Evolutionary conservation across 1,140 invertebrate species (phyloP), one percentile per base, ranked within the genome.

Genomic region (Steinernema feltiae): DNA sequence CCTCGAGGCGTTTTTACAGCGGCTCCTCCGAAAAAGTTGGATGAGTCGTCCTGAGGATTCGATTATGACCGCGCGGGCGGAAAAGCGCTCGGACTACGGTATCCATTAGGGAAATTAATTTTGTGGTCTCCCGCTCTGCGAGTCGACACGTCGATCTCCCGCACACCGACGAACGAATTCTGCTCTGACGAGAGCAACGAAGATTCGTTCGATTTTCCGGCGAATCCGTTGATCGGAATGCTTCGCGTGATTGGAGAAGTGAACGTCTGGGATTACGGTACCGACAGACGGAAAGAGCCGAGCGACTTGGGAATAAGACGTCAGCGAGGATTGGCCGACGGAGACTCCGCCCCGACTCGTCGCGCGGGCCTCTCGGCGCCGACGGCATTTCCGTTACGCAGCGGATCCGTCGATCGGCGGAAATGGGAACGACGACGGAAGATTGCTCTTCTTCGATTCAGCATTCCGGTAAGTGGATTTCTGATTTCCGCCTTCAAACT

Each of bases 101-200:
- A 63, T 63, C 53, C 53, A 63, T 63, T 63, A 63, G 53, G 7
- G 24, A 63, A 63, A 63, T 63, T 63, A 63, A 63, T 63, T 63
- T 27, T 63, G 7, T 41, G 15, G 12, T 27, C 3, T 21, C 12
- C 15, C 7, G 24, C 53, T 63, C 24, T 27, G 35, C 35, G 35
- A 7, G 35, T 41, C 18, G 35, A n/a, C n/a, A n/a, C n/a, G n/a
- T n/a, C n/a, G n/a, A n/a, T n/a, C n/a, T n/a, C n/a, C n/a, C n/a
- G n/a, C n/a, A n/a, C n/a, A n/a, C n/a, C n/a, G n/a, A n/a, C n/a
- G n/a, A n/a, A n/a, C n/a, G n/a, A n/a, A n/a, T n/a, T n/a, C n/a
- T n/a, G n/a, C n/a, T n/a, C n/a, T n/a, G n/a, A n/a, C n/a, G n/a
- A n/a, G n/a, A n/a, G n/a, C n/a, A n/a, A n/a, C n/a, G n/a, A n/a